These are phyloP conservation scores for Eriocheir sinensis DNA, from an alignment of 1,140 invertebrate species.

Conservation along the genomic window DNA sequence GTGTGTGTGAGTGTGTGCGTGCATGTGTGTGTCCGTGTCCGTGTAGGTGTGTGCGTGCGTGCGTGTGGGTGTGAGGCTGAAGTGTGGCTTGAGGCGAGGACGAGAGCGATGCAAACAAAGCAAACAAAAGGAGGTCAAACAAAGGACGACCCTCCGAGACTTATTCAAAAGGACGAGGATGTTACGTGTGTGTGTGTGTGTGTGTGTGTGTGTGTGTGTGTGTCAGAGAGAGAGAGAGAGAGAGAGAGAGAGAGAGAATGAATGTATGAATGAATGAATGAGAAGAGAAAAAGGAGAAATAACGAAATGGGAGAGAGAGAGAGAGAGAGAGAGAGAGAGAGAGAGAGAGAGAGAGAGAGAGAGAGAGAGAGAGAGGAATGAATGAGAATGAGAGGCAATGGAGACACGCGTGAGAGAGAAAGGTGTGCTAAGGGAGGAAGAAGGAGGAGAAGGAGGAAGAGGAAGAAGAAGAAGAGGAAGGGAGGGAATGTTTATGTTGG, in stretches of 20 bases:
- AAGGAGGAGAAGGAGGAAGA: background rate
- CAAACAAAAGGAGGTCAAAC: background rate
- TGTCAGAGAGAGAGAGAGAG: constrained; percentile 23
- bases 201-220: background rate
- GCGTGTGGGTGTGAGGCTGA: background rate
- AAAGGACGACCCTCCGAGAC: background rate
- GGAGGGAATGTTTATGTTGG: background rate
- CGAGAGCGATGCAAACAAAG: background rate
- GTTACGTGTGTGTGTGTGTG: background rate
- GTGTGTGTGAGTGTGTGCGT: background rate
- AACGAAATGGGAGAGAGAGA: background rate
- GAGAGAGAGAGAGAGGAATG: background rate
- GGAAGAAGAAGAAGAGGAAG: background rate
- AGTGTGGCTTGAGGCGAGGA: background rate
- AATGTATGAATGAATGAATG: background rate
- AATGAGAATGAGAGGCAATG: background rate
- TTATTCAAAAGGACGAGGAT: background rate
- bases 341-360: background rate
- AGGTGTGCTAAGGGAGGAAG: background rate
- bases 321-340: too few species aligned
- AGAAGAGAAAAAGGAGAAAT: background rate
- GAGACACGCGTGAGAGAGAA: background rate
- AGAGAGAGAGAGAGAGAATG: constrained; percentile 38
- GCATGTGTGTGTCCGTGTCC: too few species aligned
- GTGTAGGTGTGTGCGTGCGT: background rate